Conservation (phyloP, 1,140 invertebrate species). For the Drepana arcuata region DNA sequence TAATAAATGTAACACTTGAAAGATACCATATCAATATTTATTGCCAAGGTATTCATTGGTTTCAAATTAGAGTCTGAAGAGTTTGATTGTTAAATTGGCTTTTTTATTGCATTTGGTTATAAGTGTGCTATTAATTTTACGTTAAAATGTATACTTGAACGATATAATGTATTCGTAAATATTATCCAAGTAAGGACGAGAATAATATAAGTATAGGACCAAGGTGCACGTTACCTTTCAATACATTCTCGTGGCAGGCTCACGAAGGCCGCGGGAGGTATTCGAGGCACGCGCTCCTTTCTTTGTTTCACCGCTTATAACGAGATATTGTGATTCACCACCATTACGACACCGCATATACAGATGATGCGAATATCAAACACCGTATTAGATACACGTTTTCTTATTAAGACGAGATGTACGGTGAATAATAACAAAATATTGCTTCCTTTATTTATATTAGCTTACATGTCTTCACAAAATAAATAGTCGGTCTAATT, state of each 20-base stretch:
- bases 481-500: no score
- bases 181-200: no score
- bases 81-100: no score
- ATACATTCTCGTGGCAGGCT: slow-evolving; percentile 22
- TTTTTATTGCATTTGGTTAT: no score
- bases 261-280: slow-evolving; percentile 15
- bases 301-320: slow-evolving; percentile 66
- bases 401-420: slow-evolving; percentile 59
- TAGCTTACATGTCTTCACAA: slow-evolving; percentile 7
- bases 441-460: slow-evolving; percentile 20
- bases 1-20: no score
- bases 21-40: no score
- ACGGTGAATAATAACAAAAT: slow-evolving; percentile 54
- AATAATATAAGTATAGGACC: no score
- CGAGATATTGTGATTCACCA: slow-evolving; percentile 67
- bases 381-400: slow-evolving; percentile 56
- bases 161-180: no score
- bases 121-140: no score
- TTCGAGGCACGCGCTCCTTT: slow-evolving; percentile 53
- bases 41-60: no score
- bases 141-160: no score
- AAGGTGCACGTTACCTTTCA: slow-evolving; percentile 8
- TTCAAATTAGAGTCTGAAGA: no score
- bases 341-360: slow-evolving; percentile 61
- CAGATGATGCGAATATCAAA: slow-evolving; percentile 58